Conservation (phyloP, 2,888 invertebrate genomes). For the Nesidiocoris tenuis region DNA sequence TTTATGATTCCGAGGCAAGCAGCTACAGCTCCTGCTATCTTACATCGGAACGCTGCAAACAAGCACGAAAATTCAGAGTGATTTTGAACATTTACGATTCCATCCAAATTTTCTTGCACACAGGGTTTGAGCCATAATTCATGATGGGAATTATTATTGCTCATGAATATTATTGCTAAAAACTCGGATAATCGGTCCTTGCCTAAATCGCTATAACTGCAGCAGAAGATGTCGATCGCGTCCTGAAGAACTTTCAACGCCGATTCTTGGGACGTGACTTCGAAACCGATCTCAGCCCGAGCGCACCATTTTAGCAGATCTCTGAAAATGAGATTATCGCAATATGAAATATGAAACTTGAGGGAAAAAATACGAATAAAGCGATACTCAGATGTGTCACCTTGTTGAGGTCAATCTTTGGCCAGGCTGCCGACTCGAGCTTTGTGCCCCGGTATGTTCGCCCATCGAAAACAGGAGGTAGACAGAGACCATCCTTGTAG, state of each 20-base stretch:
- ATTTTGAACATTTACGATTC: no score
- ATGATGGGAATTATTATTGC: no score
- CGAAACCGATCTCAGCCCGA: conserved; percentile 71
- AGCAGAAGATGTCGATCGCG: conserved; percentile 88
- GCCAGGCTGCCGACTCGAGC: conserved; percentile 10
- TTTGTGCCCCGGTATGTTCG: conserved; percentile 57
- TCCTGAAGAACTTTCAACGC: conserved; percentile 77
- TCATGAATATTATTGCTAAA: no score
- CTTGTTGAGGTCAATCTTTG: conserved; percentile 67
- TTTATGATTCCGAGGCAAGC: conserved; percentile 78
- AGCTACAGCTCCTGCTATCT: conserved; percentile 72
- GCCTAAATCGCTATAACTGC: conserved; percentile 64
- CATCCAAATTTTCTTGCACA: no score
- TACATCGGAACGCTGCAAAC: conserved; percentile 61
- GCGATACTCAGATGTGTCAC: conserved; percentile 44
- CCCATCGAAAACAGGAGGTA: conserved; percentile 78
- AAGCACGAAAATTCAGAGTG: no score
- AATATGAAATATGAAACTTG: not conserved
- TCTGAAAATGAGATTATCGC: conserved; percentile 55
- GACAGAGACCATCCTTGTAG: conserved; percentile 75
- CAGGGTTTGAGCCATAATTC: no score
- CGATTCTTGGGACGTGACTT: conserved; percentile 68
- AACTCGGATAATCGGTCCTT: no score
- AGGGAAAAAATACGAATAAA: not conserved
- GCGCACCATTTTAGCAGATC: conserved; percentile 92